phyloP scores from a whole-genome alignment of 1,140 invertebrate species.

The Zaprionus africanus region DNA sequence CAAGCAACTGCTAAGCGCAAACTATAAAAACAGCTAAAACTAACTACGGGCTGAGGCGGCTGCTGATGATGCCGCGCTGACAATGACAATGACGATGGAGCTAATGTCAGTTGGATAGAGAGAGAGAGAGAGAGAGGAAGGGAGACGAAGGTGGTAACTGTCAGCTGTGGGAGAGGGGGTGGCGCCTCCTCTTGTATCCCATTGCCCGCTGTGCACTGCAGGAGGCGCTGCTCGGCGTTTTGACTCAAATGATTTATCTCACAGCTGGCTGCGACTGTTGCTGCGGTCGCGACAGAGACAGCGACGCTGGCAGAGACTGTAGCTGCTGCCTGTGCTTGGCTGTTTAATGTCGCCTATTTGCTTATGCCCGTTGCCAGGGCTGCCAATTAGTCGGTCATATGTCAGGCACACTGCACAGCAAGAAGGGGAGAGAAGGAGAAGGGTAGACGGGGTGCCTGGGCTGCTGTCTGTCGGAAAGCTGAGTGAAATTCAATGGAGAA shows the following conservation, averaged over 20 bases:
- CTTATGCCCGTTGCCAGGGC: slow-evolving; percentile 1
- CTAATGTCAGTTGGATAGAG: slow-evolving; percentile 43
- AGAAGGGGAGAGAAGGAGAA: neutral
- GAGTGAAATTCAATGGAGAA: neutral
- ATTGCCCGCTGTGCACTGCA: slow-evolving; percentile 3
- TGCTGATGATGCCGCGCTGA: slow-evolving; percentile 55
- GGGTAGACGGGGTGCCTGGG: neutral
- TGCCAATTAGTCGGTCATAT: slow-evolving; percentile 61
- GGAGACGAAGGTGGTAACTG: neutral
- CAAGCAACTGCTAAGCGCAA: slow-evolving; percentile 23
- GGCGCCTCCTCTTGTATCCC: neutral
- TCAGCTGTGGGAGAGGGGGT: neutral
- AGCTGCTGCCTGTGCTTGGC: neutral
- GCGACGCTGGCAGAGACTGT: neutral
- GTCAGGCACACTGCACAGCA: slow-evolving; percentile 13
- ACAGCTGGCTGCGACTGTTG: slow-evolving; percentile 48
- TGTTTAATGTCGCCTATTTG: slow-evolving; percentile 30
- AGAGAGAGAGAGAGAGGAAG: too few species aligned
- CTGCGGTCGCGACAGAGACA: neutral
- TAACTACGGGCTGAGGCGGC: slow-evolving; percentile 27
- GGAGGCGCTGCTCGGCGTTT: slow-evolving; percentile 36
- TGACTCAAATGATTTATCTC: slow-evolving; percentile 73
- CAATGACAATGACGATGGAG: slow-evolving; percentile 60
- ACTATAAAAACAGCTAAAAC: slow-evolving; percentile 42
- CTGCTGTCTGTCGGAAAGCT: neutral